A percentile compares a stretch with the other conserved stretches of the same genome.
phyloP scores from a whole-genome alignment of 1,140 invertebrate genomes.

The Drosophila bocki region DNA sequence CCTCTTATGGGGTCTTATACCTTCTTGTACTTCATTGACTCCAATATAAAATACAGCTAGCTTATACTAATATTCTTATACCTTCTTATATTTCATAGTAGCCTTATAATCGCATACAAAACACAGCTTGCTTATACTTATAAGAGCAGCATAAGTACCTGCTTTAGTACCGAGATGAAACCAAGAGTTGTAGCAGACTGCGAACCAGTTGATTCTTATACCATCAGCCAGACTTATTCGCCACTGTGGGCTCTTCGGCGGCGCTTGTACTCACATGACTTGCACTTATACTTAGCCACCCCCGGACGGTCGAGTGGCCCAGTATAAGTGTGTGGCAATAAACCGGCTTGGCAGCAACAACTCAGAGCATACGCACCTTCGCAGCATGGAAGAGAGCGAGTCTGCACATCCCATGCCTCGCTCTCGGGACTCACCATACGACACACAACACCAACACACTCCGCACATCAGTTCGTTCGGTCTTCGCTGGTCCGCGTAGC shows the following conservation, averaged over 20 bases:
- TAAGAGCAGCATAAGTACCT: background rate
- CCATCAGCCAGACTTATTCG: background rate
- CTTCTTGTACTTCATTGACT: background rate
- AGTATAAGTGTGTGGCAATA: slow-evolving; percentile 26
- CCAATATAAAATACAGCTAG: background rate
- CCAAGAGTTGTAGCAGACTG: slow-evolving; percentile 5
- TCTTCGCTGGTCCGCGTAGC: slow-evolving; percentile 26
- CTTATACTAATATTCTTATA: too few relatives aligned
- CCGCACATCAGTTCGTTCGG: slow-evolving; percentile 23
- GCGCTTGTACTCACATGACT: background rate
- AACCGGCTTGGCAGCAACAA: slow-evolving; percentile 23
- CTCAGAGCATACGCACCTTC: slow-evolving; percentile 15
- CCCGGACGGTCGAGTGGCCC: slow-evolving; percentile 12
- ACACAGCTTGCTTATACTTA: background rate
- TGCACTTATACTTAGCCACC: background rate
- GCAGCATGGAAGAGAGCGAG: background rate
- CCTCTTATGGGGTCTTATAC: too few relatives aligned
- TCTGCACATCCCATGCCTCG: background rate
- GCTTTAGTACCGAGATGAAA: background rate
- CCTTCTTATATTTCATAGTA: background rate
- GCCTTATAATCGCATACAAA: background rate
- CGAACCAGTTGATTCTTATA: slow-evolving; percentile 8
- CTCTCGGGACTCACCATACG: background rate
- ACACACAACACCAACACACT: slow-evolving; percentile 7
- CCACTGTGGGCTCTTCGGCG: background rate